Base-by-base conservation (phyloP, 92 coral and sea anemone species). In the Palythoa caribaeorum region DNA sequence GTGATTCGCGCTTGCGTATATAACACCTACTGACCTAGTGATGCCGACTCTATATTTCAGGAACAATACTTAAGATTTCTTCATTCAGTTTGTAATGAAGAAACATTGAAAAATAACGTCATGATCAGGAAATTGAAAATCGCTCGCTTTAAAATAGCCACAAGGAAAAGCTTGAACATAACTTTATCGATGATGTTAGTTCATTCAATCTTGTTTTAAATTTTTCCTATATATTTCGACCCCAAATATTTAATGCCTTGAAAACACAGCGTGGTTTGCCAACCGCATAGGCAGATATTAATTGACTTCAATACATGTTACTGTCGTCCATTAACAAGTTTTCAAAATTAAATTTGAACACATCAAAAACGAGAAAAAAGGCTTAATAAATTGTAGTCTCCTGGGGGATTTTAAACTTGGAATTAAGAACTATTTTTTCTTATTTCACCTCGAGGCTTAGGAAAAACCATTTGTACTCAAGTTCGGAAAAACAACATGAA, bases 281-380 rank as follows among this genome's bases (percentile, higher is more conserved):
- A 35, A 52, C 63, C 14, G 53, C 16, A 54, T 77, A 11, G 4
- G 6, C 62, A 37, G 16, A 6, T 20, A 6, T 20, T 77, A 39
- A 28, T 54, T 77, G 68, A 77, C 66, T 54, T 52, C 20, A 77
- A 36, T 13, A 12, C 17, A 21, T 77, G 53, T 35, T 38, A 13
- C 14, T 13, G 51, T 48, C 28, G 48, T 54, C 47, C 53, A 20
- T 20, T 77, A 52, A 50, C 14, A 54, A 39, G 47, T 21, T 54
- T 54, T 53, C 47, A 20, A 77, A 52, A 52, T 77, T 53, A 21
- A 77, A 21, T 77, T 77, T 52, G 80, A 77, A 20, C 39, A 28
- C 28, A 6, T 54, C 9, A 54, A 28, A 10, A 16, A 13, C 21
- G 11, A 2, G 38, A 52, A 28, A 77, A 39, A 77, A 28, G 3